Base-by-base conservation (phyloP, 1,140 invertebrate species). In the Zaprionus nigranus region DNA sequence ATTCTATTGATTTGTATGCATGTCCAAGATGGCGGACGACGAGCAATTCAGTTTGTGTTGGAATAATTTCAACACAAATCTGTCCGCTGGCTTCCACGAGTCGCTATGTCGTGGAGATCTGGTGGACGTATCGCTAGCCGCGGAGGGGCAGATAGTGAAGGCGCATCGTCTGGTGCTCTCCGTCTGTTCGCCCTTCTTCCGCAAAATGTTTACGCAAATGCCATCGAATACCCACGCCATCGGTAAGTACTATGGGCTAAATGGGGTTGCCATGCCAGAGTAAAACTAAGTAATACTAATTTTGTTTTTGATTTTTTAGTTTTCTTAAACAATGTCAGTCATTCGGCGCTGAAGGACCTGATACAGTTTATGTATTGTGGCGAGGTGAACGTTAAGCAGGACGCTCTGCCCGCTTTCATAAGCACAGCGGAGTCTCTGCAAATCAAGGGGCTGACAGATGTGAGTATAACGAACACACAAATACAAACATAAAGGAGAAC, bases 361-460 rank as follows among this genome's bases (percentile, higher is more conserved):
- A 94, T 97, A 82, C 95, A 96, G 90, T 97, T 97, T 93, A 97
- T 97, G 96, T 97, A 97, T 92, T 95, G 96, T 93, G 97, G 97
- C 77, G 96, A 97, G 94, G 96, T 97, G 58, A 97, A 97, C 94
- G 96, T 97, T 82, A 96, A 95, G 84, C 96, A 97, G 93, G 96
- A 97, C 91, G 96, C 97, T 82, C 94, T 97, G 91, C 94, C 95
- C 69, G 95, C 95, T 67, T 97, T 97, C 93, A 95, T 97, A 85
- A 97, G 96, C 94, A 96, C 96, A 83, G 97, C 97, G 75, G 96
- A 97, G 94, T 96, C 96, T 81, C 94, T 97, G 83, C 96, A 97
- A 94, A 96, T 97, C 79, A 97, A 97, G 94, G 96, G 97, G 90
- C 94, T 97, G 85, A 96, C 96, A 49, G 92, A 93, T 75, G 91